phyloP scores from a whole-genome alignment of 2,888 invertebrate species.

The Drosophila trichaetosa region DNA sequence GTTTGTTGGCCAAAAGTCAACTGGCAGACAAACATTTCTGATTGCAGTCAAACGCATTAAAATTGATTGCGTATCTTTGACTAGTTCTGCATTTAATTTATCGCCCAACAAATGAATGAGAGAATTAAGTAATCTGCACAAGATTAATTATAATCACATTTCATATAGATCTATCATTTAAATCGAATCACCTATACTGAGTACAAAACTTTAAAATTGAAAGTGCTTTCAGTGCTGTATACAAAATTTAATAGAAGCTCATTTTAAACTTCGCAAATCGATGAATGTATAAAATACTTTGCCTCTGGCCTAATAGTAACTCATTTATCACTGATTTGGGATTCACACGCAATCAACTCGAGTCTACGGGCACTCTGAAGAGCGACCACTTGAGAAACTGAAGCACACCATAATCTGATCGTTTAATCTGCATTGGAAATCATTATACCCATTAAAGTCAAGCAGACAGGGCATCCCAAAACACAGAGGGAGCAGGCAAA shows the following conservation, averaged over 20 bases:
- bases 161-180: neutral
- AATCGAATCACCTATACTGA: neutral
- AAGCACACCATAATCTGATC: slow-evolving; percentile 72
- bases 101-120: neutral
- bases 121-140: slow-evolving; percentile 2
- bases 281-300: neutral
- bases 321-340: slow-evolving; percentile 29
- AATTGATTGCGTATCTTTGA: slow-evolving; percentile 59
- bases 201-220: neutral
- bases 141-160: slow-evolving; percentile 16
- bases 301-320: slow-evolving; percentile 21
- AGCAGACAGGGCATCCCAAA: slow-evolving; percentile 41
- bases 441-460: slow-evolving; percentile 75
- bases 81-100: slow-evolving; percentile 20
- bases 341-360: slow-evolving; percentile 22
- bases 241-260: slow-evolving; percentile 6
- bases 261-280: neutral
- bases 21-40: slow-evolving; percentile 56
- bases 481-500: slow-evolving; percentile 16
- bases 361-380: slow-evolving; percentile 26
- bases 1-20: slow-evolving; percentile 53
- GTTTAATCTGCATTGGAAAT: slow-evolving; percentile 78
- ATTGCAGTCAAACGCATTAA: slow-evolving; percentile 80
- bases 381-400: slow-evolving; percentile 48
- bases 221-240: neutral